Conservation (phyloP, 1,140 invertebrate species). For the Cherax destructor region DNA sequence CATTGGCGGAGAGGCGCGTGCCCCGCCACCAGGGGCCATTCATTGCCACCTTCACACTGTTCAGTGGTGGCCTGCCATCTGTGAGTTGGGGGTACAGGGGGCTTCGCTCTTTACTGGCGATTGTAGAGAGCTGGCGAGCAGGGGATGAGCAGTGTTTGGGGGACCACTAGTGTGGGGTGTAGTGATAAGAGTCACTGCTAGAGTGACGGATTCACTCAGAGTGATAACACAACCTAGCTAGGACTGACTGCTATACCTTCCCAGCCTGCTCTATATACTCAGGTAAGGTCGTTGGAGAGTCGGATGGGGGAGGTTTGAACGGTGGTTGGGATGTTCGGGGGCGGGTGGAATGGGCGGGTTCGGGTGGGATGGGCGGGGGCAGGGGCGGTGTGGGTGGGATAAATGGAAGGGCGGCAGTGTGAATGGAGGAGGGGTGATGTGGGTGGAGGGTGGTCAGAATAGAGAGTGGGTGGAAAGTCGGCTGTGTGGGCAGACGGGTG, state of each 20-base stretch:
- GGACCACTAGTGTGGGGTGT: background rate
- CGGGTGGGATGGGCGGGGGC: too few species aligned
- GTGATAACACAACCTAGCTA: background rate
- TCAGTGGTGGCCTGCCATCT: conserved; percentile 6
- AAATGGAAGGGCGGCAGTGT: too few species aligned
- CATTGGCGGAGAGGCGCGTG: background rate
- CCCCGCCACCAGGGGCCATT: background rate
- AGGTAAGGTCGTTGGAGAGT: background rate
- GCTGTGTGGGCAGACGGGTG: too few species aligned
- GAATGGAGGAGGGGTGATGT: too few species aligned
- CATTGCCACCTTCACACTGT: conserved; percentile 21
- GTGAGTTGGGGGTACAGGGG: background rate
- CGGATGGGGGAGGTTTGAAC: background rate
- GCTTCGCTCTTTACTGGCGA: background rate
- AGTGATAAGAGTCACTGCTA: background rate
- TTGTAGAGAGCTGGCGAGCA: background rate
- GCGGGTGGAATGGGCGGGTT: background rate
- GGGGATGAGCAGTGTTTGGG: background rate
- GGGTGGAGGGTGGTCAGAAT: too few species aligned
- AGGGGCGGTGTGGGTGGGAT: too few species aligned
- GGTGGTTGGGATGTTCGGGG: background rate
- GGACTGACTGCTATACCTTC: background rate
- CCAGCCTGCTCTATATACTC: background rate
- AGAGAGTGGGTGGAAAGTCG: too few species aligned
- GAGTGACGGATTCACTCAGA: background rate